Evolutionary conservation across 2,888 invertebrate species (phyloP).

Genomic region (Drosophila helvetica): DNA sequence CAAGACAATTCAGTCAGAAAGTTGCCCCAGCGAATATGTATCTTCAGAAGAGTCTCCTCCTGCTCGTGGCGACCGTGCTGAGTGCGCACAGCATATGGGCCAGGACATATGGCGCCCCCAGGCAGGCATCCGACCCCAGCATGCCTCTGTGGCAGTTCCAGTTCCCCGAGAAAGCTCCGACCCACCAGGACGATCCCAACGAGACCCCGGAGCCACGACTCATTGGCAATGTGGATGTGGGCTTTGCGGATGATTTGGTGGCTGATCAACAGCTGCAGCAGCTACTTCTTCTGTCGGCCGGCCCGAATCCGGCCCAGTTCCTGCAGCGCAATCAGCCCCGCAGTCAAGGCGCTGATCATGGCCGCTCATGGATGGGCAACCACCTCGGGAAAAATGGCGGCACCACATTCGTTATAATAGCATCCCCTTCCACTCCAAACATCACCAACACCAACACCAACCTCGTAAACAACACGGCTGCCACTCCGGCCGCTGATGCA

Average conservation of each 20-base stretch:
- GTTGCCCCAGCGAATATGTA: background rate
- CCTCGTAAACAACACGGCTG: background rate
- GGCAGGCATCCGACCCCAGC: conserved; percentile 1
- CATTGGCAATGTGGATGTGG: background rate
- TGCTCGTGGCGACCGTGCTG: background rate
- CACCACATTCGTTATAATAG: background rate
- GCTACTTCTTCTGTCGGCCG: background rate
- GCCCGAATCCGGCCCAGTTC: conserved; percentile 3
- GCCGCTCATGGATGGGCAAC: background rate
- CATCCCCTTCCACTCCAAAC: background rate
- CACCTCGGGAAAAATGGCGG: background rate
- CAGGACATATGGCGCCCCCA: background rate
- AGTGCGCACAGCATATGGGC: background rate
- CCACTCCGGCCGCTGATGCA: background rate
- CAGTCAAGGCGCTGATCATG: background rate
- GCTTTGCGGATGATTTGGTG: background rate
- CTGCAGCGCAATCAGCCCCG: conserved; percentile 17
- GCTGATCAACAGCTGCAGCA: background rate
- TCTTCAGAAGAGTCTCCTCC: background rate
- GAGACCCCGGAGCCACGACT: conserved; percentile 37
- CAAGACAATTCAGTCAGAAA: conserved; percentile 5
- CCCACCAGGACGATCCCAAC: conserved; percentile 35
- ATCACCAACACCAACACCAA: conserved; percentile 21
- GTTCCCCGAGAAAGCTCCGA: conserved; percentile 10
- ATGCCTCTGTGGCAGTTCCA: conserved; percentile 36